Conservation (phyloP, 2,888 invertebrate genomes). For the Gymnosoma rotundatum region DNA sequence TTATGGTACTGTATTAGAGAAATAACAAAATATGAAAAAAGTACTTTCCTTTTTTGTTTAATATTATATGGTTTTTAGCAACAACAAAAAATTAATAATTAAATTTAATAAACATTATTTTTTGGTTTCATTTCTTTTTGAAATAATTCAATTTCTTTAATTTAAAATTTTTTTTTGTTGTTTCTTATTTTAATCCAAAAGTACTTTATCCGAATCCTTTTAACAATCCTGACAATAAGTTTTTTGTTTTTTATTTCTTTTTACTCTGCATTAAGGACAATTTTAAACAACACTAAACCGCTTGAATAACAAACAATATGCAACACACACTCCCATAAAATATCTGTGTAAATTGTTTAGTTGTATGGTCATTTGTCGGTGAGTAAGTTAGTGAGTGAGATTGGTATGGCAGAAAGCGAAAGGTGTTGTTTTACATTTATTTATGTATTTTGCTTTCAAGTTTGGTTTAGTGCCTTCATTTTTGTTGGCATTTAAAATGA, state of each 20-base stretch:
- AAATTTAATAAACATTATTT: too few species aligned
- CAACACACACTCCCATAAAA: slow-evolving; percentile 9
- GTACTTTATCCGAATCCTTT: neutral
- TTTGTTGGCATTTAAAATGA: slow-evolving; percentile 37
- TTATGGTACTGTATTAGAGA: neutral
- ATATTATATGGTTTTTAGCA: too few species aligned
- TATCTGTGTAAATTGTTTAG: slow-evolving; percentile 27
- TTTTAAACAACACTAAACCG: slow-evolving; percentile 73
- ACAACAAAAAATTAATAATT: too few species aligned
- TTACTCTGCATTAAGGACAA: slow-evolving; percentile 47
- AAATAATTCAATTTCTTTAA: neutral
- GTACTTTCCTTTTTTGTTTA: neutral
- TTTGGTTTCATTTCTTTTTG: too few species aligned
- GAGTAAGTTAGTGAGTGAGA: neutral
- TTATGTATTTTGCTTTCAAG: slow-evolving; percentile 39
- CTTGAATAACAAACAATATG: slow-evolving; percentile 73
- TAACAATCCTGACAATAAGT: slow-evolving; percentile 19
- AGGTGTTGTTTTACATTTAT: slow-evolving; percentile 52
- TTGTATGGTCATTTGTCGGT: neutral
- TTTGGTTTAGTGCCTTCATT: slow-evolving; percentile 58
- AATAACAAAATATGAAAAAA: neutral
- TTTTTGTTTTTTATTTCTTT: neutral
- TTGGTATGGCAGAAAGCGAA: slow-evolving; percentile 66
- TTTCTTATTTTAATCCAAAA: too few species aligned
- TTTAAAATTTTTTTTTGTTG: neutral